These are phyloP conservation scores for Sebastes schlegelii DNA, from an alignment of 2,113 vertebrate species.

Conservation along the genomic window DNA sequence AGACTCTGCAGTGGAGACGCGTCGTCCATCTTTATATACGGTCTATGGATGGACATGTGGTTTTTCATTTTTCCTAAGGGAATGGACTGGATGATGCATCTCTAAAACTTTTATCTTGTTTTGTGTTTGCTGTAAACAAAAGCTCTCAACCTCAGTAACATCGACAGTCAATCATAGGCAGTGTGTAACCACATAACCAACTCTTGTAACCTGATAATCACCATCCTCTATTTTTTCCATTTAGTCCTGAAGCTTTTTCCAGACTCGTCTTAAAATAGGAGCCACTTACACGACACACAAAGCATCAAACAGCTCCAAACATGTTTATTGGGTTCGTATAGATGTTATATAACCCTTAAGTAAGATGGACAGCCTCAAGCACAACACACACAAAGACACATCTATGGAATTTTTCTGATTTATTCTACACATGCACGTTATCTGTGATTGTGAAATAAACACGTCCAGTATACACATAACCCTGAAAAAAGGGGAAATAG, in stretches of 20 bases:
- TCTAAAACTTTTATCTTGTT: background rate
- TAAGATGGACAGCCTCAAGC: conserved; percentile 6
- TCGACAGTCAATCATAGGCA: background rate
- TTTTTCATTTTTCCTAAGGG: background rate
- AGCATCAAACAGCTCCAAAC: background rate
- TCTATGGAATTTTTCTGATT: background rate
- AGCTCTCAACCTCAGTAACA: background rate
- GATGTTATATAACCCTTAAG: conserved; percentile 3
- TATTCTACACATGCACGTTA: background rate
- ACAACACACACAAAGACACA: conserved; percentile 3
- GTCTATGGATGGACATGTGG: background rate
- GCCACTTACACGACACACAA: conserved; percentile 26
- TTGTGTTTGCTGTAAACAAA: background rate
- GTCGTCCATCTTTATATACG: no score
- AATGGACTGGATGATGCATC: background rate
- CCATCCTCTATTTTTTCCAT: background rate
- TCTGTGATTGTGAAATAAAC: background rate
- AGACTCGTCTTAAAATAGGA: background rate
- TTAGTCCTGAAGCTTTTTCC: background rate
- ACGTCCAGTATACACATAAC: background rate
- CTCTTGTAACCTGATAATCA: background rate
- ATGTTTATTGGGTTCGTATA: background rate
- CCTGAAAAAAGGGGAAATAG: background rate
- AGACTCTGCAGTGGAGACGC: no score
- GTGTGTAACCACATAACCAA: background rate